Evolutionary conservation across 2,888 invertebrate species (phyloP).

Genomic region (Oscheius sp.): DNA sequence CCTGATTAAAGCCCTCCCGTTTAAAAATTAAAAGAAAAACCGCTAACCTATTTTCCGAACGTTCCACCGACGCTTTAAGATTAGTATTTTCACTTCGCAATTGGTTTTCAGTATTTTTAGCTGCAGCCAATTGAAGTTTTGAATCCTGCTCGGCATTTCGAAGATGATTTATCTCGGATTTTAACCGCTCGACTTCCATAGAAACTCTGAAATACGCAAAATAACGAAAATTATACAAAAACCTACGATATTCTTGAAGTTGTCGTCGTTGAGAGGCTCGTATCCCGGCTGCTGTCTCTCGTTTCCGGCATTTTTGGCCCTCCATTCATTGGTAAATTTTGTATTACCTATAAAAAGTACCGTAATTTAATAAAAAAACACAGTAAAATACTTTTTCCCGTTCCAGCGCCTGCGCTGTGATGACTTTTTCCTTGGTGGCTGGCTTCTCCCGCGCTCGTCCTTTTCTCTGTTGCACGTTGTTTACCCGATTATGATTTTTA

Average conservation of each 20-base stretch:
- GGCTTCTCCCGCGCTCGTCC: conserved; percentile 26
- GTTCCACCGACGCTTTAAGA: conserved; percentile 88
- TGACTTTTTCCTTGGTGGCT: conserved; percentile 34
- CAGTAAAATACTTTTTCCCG: conserved; percentile 32
- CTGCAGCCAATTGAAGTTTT: conserved; percentile 79
- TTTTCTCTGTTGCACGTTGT: neutral
- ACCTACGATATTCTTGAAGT: conserved; percentile 14
- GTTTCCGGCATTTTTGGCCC: conserved; percentile 30
- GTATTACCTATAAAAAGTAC: neutral
- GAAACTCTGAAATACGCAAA: conserved; percentile 30
- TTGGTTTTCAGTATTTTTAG: conserved; percentile 80
- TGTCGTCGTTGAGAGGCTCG: conserved; percentile 20
- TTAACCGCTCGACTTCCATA: conserved; percentile 81
- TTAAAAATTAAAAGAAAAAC: too few species aligned
- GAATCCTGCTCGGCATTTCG: conserved; percentile 82
- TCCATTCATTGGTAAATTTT: conserved; percentile 13
- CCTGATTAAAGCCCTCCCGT: too few species aligned
- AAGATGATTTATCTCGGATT: conserved; percentile 83
- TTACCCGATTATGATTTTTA: neutral
- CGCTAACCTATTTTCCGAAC: conserved; percentile 84
- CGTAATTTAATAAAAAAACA: neutral
- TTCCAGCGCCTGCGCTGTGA: conserved; percentile 31
- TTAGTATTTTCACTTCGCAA: conserved; percentile 82
- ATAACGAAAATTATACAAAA: neutral
- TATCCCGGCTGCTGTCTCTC: conserved; percentile 38